Evolutionary conservation across 2,888 invertebrate species (phyloP), one percentile per base, ranked within the genome.

Genomic region (Scaptomyza reducta): DNA sequence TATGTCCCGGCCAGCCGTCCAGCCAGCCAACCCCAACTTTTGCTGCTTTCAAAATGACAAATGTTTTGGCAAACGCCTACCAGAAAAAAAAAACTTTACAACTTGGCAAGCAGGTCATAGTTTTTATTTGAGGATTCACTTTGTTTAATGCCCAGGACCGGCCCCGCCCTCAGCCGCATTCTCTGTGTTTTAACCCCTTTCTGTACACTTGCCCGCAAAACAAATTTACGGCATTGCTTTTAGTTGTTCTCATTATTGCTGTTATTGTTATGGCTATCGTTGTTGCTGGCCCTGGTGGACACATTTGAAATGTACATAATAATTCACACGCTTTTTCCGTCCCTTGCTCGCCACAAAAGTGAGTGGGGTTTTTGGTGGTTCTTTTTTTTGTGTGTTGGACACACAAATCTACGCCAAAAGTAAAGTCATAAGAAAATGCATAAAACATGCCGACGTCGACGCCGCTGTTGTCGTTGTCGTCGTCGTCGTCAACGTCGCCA

Each of bases 401-500:
- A 83, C 76, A 87, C 86, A 87, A 81, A 81, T 87, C 85, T 78
- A 84, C 85, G 72, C 72, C 79, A 87, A 80, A 87, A 87, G 88
- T 87, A 84, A 84, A 88, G 88, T 88, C 87, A 84, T 88, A 84
- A 84, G 83, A 84, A 84, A 84, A 88, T 84, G 83, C 83, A 84
- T 84, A 84, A 84, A 84, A 84, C 88, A 84, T 84, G 87, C 85
- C 88, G 76, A 68, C 50, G 33, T 33, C 79, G 76, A 65, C 68
- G 79, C 67, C 86, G 84, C 79, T 74, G 77, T 79, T 76, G 79
- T 84, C 85, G 85, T 73, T 69, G 41, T 41, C 42, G 42, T 22
- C 76, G 73, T 66, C 66, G 83, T 74, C 88, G 84, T 80, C 78
- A 87, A 88, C 84, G 81, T 86, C 87, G 88, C 79, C 75, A 87